Base-by-base conservation (phyloP, 2,797 vertebrate genomes). In the Lateolabrax maculatus region DNA sequence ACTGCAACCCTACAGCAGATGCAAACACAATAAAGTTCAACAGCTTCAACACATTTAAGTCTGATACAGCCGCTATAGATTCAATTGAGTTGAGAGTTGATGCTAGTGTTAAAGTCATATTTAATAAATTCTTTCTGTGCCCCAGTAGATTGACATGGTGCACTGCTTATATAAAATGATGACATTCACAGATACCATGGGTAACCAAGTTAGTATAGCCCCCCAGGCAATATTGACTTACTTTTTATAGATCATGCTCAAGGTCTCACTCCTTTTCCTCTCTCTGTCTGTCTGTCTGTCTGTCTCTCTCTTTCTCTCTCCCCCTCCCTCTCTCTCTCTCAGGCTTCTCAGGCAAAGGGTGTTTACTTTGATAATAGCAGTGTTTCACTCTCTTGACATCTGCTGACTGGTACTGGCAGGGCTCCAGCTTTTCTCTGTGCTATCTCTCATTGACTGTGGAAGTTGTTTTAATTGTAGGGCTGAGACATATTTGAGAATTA, bases 231-330 rank as follows among this genome's bases (percentile, higher is more conserved):
- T 84, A 88, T 63, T 80, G 88, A 89, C 81, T 75, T 18, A 71
- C 53, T 87, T 85, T 89, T 84, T 76, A 89, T 81, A 85, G 72
- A 87, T 84, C 74, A 77, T 43, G 27, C 53, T 71, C 51, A 34
- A 70, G 67, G 65, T 74, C 79, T 75, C 53, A 37, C 63, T 83
- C 60, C 44, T 56, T n/a, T n/a, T n/a, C n/a, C n/a, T n/a, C n/a
- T 6, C 61, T 80, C 51, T 25, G 6, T 41, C 29, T 44, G 41
- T 39, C 43, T n/a, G n/a, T n/a, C n/a, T n/a, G n/a, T 68, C 21
- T 37, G 25, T 56, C 61, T 75, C 19, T 11, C 31, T 15, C 18
- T n/a, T n/a, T 21, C 23, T 11, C 31, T 23, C 39, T 7, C 69
- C 4, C 39, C 44, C 23, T 19, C 57, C 31, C 15, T 31, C 46